A percentile compares a stretch with the other conserved stretches of the same genome.
phyloP scores from a whole-genome alignment of 2,888 invertebrate genomes.

The Ferdinandea cuprea region DNA sequence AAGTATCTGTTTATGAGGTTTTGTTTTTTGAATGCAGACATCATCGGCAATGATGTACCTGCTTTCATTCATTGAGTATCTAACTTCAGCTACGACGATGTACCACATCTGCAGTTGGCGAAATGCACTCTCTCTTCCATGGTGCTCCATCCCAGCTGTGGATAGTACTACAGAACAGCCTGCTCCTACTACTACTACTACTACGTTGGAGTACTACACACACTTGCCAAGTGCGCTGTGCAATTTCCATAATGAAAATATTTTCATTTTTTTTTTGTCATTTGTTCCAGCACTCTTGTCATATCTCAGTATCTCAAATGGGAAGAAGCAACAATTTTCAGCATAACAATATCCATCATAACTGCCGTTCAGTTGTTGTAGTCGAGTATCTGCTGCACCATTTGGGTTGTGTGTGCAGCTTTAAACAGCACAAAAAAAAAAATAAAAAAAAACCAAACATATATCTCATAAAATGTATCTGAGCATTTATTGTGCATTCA shows the following conservation, averaged over 20 bases:
- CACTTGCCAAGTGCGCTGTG: constrained; percentile 68
- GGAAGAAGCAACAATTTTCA: constrained; percentile 71
- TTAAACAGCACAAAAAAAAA: constrained; percentile 14
- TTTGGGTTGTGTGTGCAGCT: constrained; percentile 60
- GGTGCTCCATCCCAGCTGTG: constrained; percentile 42
- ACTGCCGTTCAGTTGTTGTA: constrained; percentile 53
- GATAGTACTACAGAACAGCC: constrained; percentile 52
- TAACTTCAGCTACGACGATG: constrained; percentile 14
- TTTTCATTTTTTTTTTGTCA: constrained; percentile 39
- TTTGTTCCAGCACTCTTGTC: neutral
- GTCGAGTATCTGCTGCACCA: constrained; percentile 66
- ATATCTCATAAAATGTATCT: constrained; percentile 64
- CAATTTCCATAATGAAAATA: constrained; percentile 74
- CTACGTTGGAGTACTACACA: constrained; percentile 71
- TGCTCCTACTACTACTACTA: constrained; percentile 66
- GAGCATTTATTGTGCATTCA: constrained; percentile 60
- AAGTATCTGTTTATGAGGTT: constrained; percentile 73
- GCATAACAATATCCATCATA: constrained; percentile 70
- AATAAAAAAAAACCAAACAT: no score
- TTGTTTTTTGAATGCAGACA: constrained; percentile 34
- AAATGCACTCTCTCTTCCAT: constrained; percentile 28
- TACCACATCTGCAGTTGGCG: constrained; percentile 17
- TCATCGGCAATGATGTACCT: constrained; percentile 68
- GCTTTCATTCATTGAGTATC: constrained; percentile 68
- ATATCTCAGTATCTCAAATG: constrained; percentile 42